Base-by-base conservation (phyloP, 2,113 vertebrate genomes). In the Eulemur rufifrons region DNA sequence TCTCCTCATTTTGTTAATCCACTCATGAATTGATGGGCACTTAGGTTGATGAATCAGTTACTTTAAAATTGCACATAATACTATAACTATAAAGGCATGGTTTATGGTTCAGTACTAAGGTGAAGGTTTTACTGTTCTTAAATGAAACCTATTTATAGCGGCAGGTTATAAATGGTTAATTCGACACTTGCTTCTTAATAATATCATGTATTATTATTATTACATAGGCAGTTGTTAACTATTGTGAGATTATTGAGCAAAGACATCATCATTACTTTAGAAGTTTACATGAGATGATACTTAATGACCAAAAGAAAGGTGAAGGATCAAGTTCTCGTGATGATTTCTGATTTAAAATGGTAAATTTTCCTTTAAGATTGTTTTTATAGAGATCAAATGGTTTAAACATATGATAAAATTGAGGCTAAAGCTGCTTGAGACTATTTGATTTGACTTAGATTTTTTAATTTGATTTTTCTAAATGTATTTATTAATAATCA, bases 261-360 rank as follows among this genome's bases (percentile, higher is more conserved):
- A 59, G 68, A 61, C 7, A 50, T 89, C 9, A 64, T 82, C 17
- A 71, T 78, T 78, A 82, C 39, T 77, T 85, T 50, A 34, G 42
- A 29, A 39, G 9, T 74, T 78, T 86, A 78, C 5, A 4, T 61
- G 52, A 68, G 68, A 81, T 14, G 76, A 66, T 73, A 27, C 34
- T 64, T 50, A 37, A 42, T 34, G 18, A 71, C 21, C 13, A 82
- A 73, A 73, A 39, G 32, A 88, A 81, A 54, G 11, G 3, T 56
- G 95, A n/a, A 95, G 34, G 61, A 88, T 37, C 20, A 66, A 71
- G 13, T 1, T 77, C 37, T 78, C 34, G 59, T 1, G 12, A 23
- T 89, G 47, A 94, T 78, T 68, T 74, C 37, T 59, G 21, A 84
- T 74, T 93, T 95, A 59, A 88, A 96, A 64, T 56, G 29, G 23